Base-by-base conservation (phyloP, 1,140 invertebrate genomes). In the Dermatophagoides farinae region DNA sequence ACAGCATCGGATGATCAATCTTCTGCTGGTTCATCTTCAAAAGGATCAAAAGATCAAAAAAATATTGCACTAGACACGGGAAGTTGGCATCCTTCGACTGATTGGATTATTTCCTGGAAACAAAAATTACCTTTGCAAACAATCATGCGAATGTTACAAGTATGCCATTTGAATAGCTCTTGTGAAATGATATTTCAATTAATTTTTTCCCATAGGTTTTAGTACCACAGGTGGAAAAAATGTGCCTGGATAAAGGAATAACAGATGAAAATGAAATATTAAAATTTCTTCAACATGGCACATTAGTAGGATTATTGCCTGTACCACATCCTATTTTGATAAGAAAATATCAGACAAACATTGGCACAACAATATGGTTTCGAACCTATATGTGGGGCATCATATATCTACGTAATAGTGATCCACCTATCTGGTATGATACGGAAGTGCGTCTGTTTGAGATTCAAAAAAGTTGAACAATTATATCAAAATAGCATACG, bases 301-400 rank as follows among this genome's bases (percentile, higher is more conserved):
- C 96, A 0, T 75, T 99, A 57, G 95, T 99, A 11, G 95, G 95
- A 6, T 76, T 99, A 23, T 74, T 99, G 51, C 96, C 96, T 1
- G 96, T 99, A 46, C 96, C 96, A 9, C 95, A 99, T 78, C 93
- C 96, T 11, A 97, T 99, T 70, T 78, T 98, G 47, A 98, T 99
- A 65, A 77, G 96, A 64, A 95, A 97, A 75, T 99, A 98, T 76
- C 68, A 68, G 75, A 89, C 93, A 14, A 99, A 99, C 74, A 80
- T 83, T 50, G 93, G 91, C 40, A 99, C 96, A 1, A 93, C 92
- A 12, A 88, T 92, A 68, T 99, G 95, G 95, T 98, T 99, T 74
- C 77, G 92, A 55, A 98, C 92, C 1, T 98, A 97, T 70, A 91
- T 98, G 82, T 99, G 93, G 92, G 95, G 93, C 41, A 87, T 98